Conservation (phyloP, 2,113 vertebrate species). For the Nannospalax galili region DNA sequence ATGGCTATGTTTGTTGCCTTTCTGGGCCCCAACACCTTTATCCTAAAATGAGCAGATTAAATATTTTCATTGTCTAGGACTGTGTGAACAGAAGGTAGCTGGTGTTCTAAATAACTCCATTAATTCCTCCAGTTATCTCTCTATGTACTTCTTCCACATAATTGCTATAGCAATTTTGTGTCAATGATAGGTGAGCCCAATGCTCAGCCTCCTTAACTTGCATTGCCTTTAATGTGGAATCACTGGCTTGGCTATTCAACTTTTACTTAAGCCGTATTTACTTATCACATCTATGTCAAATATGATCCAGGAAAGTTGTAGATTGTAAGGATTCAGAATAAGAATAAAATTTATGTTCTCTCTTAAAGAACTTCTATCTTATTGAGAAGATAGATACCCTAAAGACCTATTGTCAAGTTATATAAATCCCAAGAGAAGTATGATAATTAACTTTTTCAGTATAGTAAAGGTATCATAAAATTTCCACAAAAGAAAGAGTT, state of each 20-base stretch:
- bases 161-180: background rate
- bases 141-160: background rate
- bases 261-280: background rate
- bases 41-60: background rate
- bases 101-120: background rate
- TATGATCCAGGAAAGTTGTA: background rate
- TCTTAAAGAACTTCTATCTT: background rate
- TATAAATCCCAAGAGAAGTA: background rate
- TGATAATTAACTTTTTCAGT: background rate
- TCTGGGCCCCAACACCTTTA: background rate
- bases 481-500: background rate
- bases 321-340: conserved; percentile 13
- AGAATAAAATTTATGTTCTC: background rate
- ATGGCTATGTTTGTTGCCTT: background rate
- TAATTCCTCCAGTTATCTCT: background rate
- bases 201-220: background rate
- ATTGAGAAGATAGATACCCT: background rate
- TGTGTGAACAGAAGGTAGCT: background rate
- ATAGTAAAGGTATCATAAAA: background rate
- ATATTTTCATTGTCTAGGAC: background rate
- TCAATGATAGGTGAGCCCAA: background rate
- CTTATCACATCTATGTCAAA: background rate
- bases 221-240: background rate
- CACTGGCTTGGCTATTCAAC: background rate
- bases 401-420: background rate